Conservation (phyloP, 1,140 invertebrate genomes). For the Himalopsyche phryganea region DNA sequence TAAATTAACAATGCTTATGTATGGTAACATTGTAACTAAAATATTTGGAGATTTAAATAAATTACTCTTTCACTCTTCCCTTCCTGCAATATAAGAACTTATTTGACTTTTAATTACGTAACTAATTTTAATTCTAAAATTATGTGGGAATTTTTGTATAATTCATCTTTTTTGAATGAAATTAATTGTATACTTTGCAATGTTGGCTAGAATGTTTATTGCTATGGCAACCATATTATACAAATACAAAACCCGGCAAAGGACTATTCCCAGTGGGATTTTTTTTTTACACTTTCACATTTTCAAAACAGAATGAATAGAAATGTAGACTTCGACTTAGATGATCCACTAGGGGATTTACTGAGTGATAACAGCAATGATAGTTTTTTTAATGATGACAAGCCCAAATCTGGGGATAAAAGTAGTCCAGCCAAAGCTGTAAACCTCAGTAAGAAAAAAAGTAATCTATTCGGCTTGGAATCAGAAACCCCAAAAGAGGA, state of each 20-base stretch:
- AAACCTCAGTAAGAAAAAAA: conserved; percentile 41
- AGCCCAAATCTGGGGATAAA: conserved; percentile 44
- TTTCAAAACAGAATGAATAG: conserved; percentile 10
- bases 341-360: conserved; percentile 51
- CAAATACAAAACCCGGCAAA: conserved; percentile 17
- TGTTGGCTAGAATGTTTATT: neutral
- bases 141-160: no score
- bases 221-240: conserved; percentile 12
- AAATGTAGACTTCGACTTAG: conserved; percentile 42
- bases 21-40: no score
- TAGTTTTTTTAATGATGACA: conserved; percentile 52
- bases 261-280: neutral
- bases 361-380: conserved; percentile 53
- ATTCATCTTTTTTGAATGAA: neutral
- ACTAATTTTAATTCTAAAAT: no score
- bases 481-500: conserved; percentile 22
- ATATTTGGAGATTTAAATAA: no score
- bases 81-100: no score
- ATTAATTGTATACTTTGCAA: neutral
- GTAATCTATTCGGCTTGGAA: conserved; percentile 43
- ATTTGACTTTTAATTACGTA: no score
- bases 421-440: conserved; percentile 37
- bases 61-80: no score
- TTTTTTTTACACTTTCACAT: neutral
- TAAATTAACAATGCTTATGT: no score